Evolutionary conservation across 2,888 invertebrate species (phyloP).

Genomic region (Spilarctia lutea): DNA sequence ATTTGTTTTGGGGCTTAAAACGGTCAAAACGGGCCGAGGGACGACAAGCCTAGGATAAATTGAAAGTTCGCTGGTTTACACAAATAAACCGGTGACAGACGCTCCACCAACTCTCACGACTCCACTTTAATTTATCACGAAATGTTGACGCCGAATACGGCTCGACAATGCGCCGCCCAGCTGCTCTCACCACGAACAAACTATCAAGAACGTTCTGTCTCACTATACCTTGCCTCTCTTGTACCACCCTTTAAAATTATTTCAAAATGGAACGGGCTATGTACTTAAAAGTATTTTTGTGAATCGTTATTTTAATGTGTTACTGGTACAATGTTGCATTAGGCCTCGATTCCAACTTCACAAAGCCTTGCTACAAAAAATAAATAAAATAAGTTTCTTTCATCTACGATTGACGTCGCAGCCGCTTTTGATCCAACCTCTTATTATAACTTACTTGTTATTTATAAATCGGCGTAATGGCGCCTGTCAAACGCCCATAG

Average conservation of each 20-base stretch:
- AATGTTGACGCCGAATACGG: conserved; percentile 50
- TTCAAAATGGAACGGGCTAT: conserved; percentile 13
- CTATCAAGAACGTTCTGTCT: background rate
- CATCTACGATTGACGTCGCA: conserved; percentile 64
- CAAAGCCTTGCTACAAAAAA: conserved; percentile 53
- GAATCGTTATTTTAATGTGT: background rate
- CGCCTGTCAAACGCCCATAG: conserved; percentile 34
- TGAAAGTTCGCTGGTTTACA: conserved; percentile 36
- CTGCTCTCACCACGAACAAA: conserved; percentile 16
- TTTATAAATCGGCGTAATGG: conserved; percentile 45
- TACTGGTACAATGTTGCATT: conserved; percentile 21
- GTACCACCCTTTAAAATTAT: background rate
- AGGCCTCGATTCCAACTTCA: conserved; percentile 41
- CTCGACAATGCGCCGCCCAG: conserved; percentile 38
- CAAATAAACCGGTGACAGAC: conserved; percentile 33
- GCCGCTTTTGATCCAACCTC: conserved; percentile 54
- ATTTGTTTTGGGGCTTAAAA: conserved; percentile 31
- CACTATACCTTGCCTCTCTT: conserved; percentile 14
- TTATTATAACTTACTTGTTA: conserved; percentile 59
- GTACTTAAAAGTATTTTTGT: background rate
- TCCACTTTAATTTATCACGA: conserved; percentile 52
- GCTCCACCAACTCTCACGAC: conserved; percentile 43
- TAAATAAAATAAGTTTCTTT: conserved; percentile 57
- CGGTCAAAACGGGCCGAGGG: conserved; percentile 14
- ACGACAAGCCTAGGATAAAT: conserved; percentile 33